Evolutionary conservation across 2,888 invertebrate genomes (phyloP), one percentile per base, ranked within the genome.

Genomic region (Pedicia rivosa): DNA sequence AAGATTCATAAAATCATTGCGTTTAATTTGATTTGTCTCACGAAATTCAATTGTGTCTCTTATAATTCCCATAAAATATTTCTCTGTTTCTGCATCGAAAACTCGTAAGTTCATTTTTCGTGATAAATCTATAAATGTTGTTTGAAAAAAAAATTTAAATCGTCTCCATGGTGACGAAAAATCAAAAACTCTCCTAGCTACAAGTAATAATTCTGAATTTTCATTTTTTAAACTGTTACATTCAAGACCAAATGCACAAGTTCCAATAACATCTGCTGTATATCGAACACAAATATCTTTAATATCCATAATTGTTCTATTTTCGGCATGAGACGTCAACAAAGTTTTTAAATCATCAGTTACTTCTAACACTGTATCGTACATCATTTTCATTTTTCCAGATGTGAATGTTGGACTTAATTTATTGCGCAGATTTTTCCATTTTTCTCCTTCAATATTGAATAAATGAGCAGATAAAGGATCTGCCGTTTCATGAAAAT

Each of bases 1-100:
- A 10, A 66, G 46, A 43, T 69, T 65, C 31, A 70, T 48, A 42
- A 70, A 68, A 50, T 70, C 69, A 37, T 65, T 62, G 39, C 64
- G 51, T 2, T 47, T 50, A 3, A 67, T 43, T 7, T 61, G 55
- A 44, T 65, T 62, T 20, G 51, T 50, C 44, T 63, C 63, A 14
- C 69, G 51, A 41, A 9, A 41, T 9, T 33, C 20, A 3, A 38
- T 32, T 12, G 39, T 38, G 10, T 38, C 29, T 4, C 20, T 22
- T 10, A 38, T 33, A 7, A 40, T 8, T 9, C 16, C 14, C 16
- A 36, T 16, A n/a, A 32, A 28, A 13, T 41, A 38, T n/a, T 35
- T 35, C 2, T 35, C 22, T 3, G 35, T 28, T 9, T 37, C 35
- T 12, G 34, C 17, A 5, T 22, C 20, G 12, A 32, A 29, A 5